These are phyloP conservation scores for Phrynocephalus forsythii DNA, from an alignment of 2,797 vertebrate genomes.

Conservation along the genomic window DNA sequence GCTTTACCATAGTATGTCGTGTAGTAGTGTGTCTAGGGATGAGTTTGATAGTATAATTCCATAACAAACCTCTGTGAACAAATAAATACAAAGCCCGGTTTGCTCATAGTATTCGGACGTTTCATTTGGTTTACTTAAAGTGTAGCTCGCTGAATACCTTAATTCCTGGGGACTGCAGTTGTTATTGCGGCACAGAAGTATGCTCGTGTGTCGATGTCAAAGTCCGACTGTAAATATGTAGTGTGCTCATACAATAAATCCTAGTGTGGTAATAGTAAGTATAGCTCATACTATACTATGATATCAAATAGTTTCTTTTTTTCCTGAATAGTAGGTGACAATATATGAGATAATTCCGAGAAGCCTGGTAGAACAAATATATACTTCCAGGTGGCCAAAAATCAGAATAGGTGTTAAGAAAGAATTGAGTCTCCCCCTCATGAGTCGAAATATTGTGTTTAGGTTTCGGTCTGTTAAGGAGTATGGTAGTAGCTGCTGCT, in stretches of 20 bases:
- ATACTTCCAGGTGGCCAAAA: constrained; percentile 62
- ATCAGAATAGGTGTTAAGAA: constrained; percentile 48
- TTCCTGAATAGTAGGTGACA: accelerated
- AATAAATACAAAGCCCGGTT: constrained; percentile 66
- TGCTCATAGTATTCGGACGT: constrained; percentile 26
- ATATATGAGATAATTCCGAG: constrained; percentile 46
- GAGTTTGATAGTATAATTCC: no score
- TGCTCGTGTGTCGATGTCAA: neutral
- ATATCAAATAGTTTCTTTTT: accelerated
- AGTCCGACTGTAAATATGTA: constrained; percentile 56
- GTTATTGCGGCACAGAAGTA: constrained; percentile 70
- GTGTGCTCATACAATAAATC: accelerated
- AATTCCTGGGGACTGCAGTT: constrained; percentile 43
- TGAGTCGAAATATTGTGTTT: constrained; percentile 48
- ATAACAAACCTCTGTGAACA: constrained; percentile 41
- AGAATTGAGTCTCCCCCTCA: constrained; percentile 16
- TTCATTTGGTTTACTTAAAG: constrained; percentile 47
- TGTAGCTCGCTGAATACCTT: constrained; percentile 66
- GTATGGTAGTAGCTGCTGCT: constrained; percentile 21
- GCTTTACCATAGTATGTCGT: no score
- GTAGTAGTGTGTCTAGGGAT: no score
- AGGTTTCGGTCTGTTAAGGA: constrained; percentile 44
- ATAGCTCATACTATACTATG: constrained; percentile 50
- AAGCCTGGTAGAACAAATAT: constrained; percentile 19
- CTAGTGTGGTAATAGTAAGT: accelerated